Conservation (phyloP, 1,140 invertebrate genomes). For the Caenorhabditis brenneri region DNA sequence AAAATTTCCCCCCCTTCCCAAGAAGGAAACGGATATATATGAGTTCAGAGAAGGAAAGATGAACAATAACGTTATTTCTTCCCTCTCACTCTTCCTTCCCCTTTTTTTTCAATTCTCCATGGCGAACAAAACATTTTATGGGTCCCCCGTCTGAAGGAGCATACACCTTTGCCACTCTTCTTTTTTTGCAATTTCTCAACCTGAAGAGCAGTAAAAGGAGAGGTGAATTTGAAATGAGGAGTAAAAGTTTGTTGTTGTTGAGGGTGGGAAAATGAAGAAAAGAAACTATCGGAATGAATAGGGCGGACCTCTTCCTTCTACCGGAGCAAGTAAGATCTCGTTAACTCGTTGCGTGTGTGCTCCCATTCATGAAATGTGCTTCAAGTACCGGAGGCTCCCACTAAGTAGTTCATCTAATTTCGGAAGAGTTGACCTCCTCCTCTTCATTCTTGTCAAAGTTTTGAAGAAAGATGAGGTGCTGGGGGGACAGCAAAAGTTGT, state of each 20-base stretch:
- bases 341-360: slow-evolving; percentile 32
- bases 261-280: not conserved
- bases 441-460: not conserved
- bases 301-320: not conserved
- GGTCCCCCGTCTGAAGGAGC: not conserved
- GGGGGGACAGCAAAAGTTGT: not conserved
- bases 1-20: not conserved
- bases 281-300: slow-evolving; percentile 24
- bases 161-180: not conserved
- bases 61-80: slow-evolving; percentile 26
- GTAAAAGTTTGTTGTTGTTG: not conserved
- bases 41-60: not conserved
- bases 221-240: not conserved
- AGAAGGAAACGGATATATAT: not conserved
- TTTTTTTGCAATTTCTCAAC: not conserved
- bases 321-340: slow-evolving; percentile 12
- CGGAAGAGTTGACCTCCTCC: not conserved
- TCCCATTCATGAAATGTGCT: slow-evolving; percentile 3
- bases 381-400: slow-evolving; percentile 40
- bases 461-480: not conserved
- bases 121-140: slow-evolving; percentile 28
- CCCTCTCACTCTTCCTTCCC: not conserved
- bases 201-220: not conserved
- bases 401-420: slow-evolving; percentile 43
- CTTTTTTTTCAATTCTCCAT: not conserved